These are phyloP conservation scores for Brachionus manjavacas DNA, from an alignment of 1,140 invertebrate species.

Conservation along the genomic window DNA sequence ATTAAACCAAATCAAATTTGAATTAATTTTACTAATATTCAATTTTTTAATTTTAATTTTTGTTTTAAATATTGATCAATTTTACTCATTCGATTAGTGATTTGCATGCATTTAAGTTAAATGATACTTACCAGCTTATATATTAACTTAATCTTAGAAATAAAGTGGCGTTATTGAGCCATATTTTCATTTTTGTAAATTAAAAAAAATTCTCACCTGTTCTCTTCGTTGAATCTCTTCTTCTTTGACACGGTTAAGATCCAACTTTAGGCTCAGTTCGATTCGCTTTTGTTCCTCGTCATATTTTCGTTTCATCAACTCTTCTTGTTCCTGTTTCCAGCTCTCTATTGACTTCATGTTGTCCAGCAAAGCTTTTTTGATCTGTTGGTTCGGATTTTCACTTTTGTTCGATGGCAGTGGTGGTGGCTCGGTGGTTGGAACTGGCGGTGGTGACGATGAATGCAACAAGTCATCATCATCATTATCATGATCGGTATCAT, in stretches of 20 bases:
- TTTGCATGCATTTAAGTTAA: neutral
- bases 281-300: constrained; percentile 39
- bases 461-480: constrained; percentile 33
- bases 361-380: constrained; percentile 4
- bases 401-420: neutral
- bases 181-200: neutral
- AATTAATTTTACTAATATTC: too few relatives aligned
- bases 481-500: constrained; percentile 36
- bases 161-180: neutral
- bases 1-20: too few relatives aligned
- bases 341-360: constrained; percentile 38
- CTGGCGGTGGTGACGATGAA: constrained; percentile 5
- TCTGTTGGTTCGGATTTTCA: neutral
- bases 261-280: neutral
- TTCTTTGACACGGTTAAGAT: constrained; percentile 24
- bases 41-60: neutral
- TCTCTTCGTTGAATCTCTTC: constrained; percentile 39
- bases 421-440: constrained; percentile 29
- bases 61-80: neutral
- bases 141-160: constrained; percentile 4
- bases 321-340: constrained; percentile 40
- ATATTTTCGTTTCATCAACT: constrained; percentile 28
- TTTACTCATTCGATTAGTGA: neutral
- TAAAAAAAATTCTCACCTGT: neutral
- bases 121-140: constrained; percentile 20